A percentile compares a stretch with the other conserved stretches of the same genome.
phyloP scores from a whole-genome alignment of 1,140 invertebrate genomes.

The Cryptotermes secundus region DNA sequence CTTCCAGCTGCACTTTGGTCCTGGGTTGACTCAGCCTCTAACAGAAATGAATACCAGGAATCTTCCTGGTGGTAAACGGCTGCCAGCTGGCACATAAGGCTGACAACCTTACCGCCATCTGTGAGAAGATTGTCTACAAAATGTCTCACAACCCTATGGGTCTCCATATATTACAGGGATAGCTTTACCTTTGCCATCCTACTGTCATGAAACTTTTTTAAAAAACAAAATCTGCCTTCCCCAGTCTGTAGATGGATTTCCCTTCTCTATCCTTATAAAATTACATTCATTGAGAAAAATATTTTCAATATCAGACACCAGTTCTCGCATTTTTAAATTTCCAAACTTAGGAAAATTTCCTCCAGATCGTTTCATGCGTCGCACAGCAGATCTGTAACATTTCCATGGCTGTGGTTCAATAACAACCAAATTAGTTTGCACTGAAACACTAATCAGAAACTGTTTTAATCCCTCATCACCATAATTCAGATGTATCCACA shows the following conservation, averaged over 20 bases:
- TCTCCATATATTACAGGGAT: no score
- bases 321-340: slow-evolving; percentile 56
- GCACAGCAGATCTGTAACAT: slow-evolving; percentile 71
- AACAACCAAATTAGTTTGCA: slow-evolving; percentile 58
- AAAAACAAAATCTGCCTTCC: slow-evolving; percentile 63
- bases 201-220: not conserved
- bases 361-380: slow-evolving; percentile 63
- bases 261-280: slow-evolving; percentile 54
- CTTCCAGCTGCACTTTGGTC: no score
- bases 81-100: no score
- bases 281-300: slow-evolving; percentile 53
- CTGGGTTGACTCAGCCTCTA: no score
- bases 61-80: no score
- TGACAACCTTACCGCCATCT: no score
- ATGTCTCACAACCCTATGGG: no score
- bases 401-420: slow-evolving; percentile 83
- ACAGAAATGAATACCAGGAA: no score
- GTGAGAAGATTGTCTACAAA: no score
- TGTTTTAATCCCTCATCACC: slow-evolving; percentile 66
- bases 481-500: slow-evolving; percentile 85
- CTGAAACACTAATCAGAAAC: slow-evolving; percentile 58
- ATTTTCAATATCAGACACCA: slow-evolving; percentile 60
- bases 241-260: slow-evolving; percentile 63
- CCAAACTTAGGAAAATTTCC: slow-evolving; percentile 60
- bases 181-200: no score